Evolutionary conservation across 2,888 invertebrate species (phyloP).

Genomic region (Himalopsyche japonica): DNA sequence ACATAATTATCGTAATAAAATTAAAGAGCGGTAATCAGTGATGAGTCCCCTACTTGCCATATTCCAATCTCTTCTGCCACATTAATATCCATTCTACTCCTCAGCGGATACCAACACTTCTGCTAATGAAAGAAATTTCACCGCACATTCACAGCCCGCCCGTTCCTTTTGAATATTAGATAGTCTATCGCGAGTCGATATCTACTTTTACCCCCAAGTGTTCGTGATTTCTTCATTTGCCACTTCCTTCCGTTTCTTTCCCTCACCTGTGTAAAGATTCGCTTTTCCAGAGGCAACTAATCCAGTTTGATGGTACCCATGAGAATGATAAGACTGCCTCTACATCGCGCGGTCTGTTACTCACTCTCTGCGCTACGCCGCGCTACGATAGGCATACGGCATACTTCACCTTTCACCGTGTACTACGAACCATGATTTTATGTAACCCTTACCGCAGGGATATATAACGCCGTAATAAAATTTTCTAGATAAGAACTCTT

Average conservation of each 20-base stretch:
- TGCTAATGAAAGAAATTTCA: constrained; percentile 33
- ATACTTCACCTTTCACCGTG: neutral
- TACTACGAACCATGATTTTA: neutral
- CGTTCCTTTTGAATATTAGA: constrained; percentile 30
- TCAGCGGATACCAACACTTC: constrained; percentile 11
- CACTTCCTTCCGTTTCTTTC: constrained; percentile 8
- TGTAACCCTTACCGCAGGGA: neutral
- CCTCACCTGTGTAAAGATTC: constrained; percentile 11
- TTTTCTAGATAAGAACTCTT: neutral
- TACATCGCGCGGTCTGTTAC: neutral
- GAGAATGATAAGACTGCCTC: constrained; percentile 27
- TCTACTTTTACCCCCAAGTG: neutral
- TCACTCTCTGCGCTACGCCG: neutral
- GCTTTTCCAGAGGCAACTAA: constrained; percentile 18
- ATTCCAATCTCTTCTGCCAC: constrained; percentile 28
- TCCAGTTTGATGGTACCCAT: constrained; percentile 32
- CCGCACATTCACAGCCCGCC: constrained; percentile 8
- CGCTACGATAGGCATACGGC: neutral
- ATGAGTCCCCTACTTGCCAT: neutral
- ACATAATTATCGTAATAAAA: neutral
- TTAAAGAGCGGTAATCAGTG: neutral
- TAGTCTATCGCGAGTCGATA: constrained; percentile 7
- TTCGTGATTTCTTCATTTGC: constrained; percentile 30
- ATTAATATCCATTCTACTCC: constrained; percentile 33
- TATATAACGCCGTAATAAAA: neutral